These are phyloP conservation scores for Lysandra coridon DNA, from an alignment of 2,888 invertebrate genomes.

Conservation along the genomic window DNA sequence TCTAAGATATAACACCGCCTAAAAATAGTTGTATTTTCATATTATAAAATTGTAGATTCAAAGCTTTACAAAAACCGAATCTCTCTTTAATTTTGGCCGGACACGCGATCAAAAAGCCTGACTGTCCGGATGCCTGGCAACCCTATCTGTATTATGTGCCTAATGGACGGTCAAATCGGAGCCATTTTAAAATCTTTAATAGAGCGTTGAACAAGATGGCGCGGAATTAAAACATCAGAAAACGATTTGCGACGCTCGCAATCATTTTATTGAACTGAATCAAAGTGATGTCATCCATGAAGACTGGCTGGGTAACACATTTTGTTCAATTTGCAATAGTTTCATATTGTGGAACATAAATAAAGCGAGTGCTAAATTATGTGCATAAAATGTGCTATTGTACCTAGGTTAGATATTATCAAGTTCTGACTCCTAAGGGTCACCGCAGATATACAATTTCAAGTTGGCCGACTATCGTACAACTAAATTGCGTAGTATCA, in stretches of 20 bases:
- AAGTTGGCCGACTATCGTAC: too few species aligned
- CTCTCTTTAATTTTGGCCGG: too few species aligned
- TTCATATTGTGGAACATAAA: neutral
- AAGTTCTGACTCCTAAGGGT: too few species aligned
- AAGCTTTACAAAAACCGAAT: too few species aligned
- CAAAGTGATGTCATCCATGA: slow-evolving; percentile 27
- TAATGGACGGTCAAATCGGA: slow-evolving; percentile 31
- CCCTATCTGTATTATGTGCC: slow-evolving; percentile 9
- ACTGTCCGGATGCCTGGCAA: too few species aligned
- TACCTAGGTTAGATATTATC: neutral
- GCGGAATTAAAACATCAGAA: slow-evolving; percentile 28
- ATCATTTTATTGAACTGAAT: slow-evolving; percentile 28
- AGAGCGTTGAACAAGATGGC: slow-evolving; percentile 27
- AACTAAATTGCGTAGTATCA: too few species aligned
- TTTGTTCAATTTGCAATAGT: slow-evolving; percentile 10
- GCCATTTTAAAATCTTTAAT: slow-evolving; percentile 30
- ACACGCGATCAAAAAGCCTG: too few species aligned
- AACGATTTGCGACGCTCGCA: slow-evolving; percentile 27
- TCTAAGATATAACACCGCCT: too few species aligned
- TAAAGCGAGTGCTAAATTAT: neutral
- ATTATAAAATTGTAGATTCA: too few species aligned
- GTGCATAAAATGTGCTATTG: neutral
- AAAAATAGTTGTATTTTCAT: too few species aligned
- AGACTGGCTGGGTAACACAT: slow-evolving; percentile 2
- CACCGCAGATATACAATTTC: too few species aligned